A percentile compares a stretch with the other conserved stretches of the same genome.
These are phyloP conservation scores for Acomys russatus DNA, from an alignment of 2,797 vertebrate genomes.

Conservation along the genomic window DNA sequence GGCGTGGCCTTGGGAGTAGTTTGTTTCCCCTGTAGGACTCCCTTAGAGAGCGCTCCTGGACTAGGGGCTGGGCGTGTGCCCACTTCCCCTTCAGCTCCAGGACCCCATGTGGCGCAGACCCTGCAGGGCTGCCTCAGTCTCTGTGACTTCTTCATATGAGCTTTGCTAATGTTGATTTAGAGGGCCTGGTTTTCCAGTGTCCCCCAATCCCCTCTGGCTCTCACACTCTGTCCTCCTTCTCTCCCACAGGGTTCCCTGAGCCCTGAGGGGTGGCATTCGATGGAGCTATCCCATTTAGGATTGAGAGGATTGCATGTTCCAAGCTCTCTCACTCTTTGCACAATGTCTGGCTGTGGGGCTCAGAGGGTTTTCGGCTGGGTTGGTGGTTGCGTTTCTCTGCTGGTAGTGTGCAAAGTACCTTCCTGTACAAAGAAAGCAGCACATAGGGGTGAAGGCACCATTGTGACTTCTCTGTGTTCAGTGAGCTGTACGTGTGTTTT, in stretches of 20 bases:
- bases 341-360: neutral
- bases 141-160: neutral
- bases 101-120: neutral
- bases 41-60: neutral
- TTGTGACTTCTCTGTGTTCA: neutral
- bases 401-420: neutral
- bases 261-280: neutral
- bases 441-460: neutral
- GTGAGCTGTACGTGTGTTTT: neutral
- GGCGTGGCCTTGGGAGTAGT: neutral
- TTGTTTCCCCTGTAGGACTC: neutral
- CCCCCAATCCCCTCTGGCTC: neutral
- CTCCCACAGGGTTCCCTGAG: neutral
- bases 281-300: neutral
- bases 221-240: neutral
- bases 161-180: neutral
- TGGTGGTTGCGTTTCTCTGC: neutral
- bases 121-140: neutral
- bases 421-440: neutral
- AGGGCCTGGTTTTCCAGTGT: neutral
- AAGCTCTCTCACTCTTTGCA: neutral
- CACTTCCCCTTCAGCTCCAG: neutral
- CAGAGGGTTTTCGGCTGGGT: neutral
- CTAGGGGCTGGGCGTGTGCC: neutral
- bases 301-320: neutral